Percentiles rank a stretch among this genome's conserved stretches.
phyloP scores from a whole-genome alignment of 1,140 invertebrate genomes.

The Amphibalanus amphitrite region DNA sequence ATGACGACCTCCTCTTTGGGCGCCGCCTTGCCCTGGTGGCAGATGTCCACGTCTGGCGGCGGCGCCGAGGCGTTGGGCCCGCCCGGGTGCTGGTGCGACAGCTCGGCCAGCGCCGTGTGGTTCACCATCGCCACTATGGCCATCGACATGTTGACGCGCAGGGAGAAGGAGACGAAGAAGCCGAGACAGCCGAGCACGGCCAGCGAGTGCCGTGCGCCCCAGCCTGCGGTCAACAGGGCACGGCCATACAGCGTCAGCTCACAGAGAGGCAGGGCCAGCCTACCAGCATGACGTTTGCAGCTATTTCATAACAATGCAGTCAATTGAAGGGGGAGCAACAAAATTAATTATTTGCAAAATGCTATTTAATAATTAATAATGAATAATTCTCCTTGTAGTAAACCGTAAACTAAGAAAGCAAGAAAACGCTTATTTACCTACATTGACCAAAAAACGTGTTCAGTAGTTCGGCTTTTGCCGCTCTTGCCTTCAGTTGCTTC shows the following conservation, averaged over 20 bases:
- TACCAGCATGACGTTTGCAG: background rate
- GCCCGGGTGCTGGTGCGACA: background rate
- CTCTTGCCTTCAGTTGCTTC: too few relatives aligned
- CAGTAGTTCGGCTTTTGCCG: too few relatives aligned
- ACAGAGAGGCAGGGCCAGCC: background rate
- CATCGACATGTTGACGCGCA: constrained; percentile 75
- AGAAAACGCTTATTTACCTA: background rate
- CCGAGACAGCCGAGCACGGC: constrained; percentile 56
- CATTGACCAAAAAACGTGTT: background rate
- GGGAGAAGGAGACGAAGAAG: constrained; percentile 63
- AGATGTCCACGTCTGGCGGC: background rate
- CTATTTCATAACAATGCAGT: background rate
- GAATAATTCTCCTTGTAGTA: background rate
- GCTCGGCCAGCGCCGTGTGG: background rate
- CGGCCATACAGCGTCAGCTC: background rate
- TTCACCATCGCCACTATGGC: constrained; percentile 72
- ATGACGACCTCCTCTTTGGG: background rate
- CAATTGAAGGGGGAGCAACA: too few relatives aligned
- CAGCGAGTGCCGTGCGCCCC: constrained; percentile 38
- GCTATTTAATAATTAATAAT: background rate
- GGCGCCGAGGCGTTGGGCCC: too few relatives aligned
- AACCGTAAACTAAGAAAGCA: background rate
- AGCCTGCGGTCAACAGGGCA: constrained; percentile 1
- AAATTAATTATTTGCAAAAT: too few relatives aligned
- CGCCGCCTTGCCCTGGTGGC: background rate